Evolutionary conservation across 2,113 vertebrate genomes (phyloP).

Genomic region (Natator depressus): DNA sequence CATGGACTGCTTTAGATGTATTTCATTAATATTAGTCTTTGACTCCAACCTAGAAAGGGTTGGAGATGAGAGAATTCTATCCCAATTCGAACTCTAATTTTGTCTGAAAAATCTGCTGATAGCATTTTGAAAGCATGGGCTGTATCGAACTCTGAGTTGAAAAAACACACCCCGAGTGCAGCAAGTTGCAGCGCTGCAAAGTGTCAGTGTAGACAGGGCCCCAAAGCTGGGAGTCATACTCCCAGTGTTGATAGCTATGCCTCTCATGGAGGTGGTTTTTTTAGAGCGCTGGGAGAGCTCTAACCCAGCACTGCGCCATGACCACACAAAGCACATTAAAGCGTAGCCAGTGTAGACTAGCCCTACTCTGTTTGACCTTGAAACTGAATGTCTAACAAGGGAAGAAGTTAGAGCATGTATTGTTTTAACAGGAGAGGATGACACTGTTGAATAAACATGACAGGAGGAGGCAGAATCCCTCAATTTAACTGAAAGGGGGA

Average conservation of each 20-base stretch:
- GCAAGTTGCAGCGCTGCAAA: no score
- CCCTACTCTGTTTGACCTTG: no score
- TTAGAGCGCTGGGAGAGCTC: no score
- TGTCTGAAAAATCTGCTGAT: background rate
- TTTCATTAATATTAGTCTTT: background rate
- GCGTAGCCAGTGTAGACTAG: no score
- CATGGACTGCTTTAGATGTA: background rate
- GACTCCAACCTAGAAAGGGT: conserved; percentile 5
- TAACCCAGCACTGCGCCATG: no score
- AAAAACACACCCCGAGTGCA: no score
- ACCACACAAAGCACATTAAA: no score
- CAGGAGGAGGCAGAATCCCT: background rate
- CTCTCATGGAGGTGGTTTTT: no score
- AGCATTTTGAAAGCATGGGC: background rate
- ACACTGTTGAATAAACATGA: background rate
- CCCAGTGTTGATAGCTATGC: no score
- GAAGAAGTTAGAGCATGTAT: background rate
- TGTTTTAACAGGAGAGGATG: background rate
- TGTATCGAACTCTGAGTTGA: background rate
- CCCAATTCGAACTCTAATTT: background rate
- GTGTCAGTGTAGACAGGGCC: no score
- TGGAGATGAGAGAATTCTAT: background rate
- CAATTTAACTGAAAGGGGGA: background rate
- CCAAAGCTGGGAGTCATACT: no score
- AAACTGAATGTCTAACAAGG: background rate